A percentile compares a stretch with the other conserved stretches of the same genome.
These are phyloP conservation scores for Forbesichthys agassizii DNA, from an alignment of 2,113 vertebrate species.

Conservation along the genomic window DNA sequence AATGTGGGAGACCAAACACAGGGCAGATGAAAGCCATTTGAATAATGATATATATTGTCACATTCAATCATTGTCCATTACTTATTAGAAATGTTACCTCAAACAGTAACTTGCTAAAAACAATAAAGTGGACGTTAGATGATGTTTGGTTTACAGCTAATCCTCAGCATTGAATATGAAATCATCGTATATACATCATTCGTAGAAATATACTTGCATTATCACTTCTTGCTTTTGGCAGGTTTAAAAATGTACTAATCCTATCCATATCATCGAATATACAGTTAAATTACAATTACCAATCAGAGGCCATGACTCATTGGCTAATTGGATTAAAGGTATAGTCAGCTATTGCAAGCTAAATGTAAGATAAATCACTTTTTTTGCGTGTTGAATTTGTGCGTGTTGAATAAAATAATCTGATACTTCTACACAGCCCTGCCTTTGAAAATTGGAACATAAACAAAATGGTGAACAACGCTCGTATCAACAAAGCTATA, in stretches of 20 bases:
- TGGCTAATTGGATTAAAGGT: not conserved
- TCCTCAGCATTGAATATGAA: not conserved
- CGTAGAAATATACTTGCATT: not conserved
- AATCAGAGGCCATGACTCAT: not conserved
- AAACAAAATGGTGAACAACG: too few species aligned
- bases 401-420: too few species aligned
- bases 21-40: slow-evolving; percentile 14
- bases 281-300: not conserved
- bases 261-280: not conserved
- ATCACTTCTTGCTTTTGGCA: not conserved
- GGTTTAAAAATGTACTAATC: not conserved
- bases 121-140: too few species aligned
- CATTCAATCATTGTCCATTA: slow-evolving; percentile 12
- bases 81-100: slow-evolving; percentile 21
- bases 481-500: too few species aligned
- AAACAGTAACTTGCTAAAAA: slow-evolving; percentile 9
- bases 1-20: not conserved
- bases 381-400: too few species aligned
- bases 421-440: too few species aligned
- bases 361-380: too few species aligned
- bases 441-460: too few species aligned
- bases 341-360: too few species aligned
- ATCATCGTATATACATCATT: not conserved
- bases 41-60: slow-evolving; percentile 20
- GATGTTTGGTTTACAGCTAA: not conserved